These are phyloP conservation scores for Anoplolepis gracilipes DNA, from an alignment of 1,140 invertebrate genomes.

Conservation along the genomic window DNA sequence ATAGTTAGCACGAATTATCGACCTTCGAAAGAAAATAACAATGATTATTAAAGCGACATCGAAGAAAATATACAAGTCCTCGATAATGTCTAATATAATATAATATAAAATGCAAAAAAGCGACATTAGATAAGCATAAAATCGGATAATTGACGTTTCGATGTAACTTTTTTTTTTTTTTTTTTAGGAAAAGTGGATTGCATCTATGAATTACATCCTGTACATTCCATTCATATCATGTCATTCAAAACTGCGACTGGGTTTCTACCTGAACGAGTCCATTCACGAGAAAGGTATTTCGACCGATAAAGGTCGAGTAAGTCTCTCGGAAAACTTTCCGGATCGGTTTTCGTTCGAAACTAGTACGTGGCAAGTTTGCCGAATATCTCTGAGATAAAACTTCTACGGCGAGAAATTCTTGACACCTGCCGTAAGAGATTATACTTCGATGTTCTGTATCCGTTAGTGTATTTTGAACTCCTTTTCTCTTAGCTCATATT, in stretches of 20 bases:
- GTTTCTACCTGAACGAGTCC: not conserved
- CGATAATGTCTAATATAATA: not conserved
- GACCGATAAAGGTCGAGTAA: not conserved
- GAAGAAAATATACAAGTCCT: not conserved
- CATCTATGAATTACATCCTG: not conserved
- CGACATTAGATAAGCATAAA: conserved; percentile 19
- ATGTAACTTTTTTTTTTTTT: no score
- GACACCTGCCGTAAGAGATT: not conserved
- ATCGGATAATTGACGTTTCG: not conserved
- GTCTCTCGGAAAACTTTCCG: conserved; percentile 7
- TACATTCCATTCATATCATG: not conserved
- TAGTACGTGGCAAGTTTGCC: conserved; percentile 12
- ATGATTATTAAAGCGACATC: not conserved
- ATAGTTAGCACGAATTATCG: not conserved
- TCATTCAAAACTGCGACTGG: not conserved
- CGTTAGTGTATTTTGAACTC: not conserved
- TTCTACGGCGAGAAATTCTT: conserved; percentile 15
- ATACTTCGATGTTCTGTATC: not conserved
- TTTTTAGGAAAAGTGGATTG: not conserved
- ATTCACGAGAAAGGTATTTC: not conserved
- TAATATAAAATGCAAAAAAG: not conserved
- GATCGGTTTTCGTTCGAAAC: conserved; percentile 31
- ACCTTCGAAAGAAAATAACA: not conserved
- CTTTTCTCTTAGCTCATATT: not conserved
- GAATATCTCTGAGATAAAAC: conserved; percentile 27